Conservation (phyloP, 1,140 invertebrate species). For the Bicyclus anynana region DNA sequence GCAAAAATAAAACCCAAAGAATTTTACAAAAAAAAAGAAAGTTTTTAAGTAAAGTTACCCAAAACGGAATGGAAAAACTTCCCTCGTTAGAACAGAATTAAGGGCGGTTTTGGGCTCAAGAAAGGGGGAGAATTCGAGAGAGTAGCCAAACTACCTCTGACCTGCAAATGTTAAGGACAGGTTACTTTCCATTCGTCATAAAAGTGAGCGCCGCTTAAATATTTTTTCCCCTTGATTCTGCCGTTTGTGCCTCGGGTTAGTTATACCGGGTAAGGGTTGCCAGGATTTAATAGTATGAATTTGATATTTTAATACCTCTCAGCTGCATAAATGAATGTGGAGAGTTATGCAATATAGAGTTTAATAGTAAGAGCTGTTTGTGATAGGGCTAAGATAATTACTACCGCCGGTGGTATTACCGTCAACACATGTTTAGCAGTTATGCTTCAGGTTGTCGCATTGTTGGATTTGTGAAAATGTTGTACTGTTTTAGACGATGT, state of each 20-base stretch:
- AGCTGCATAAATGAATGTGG: too few species aligned
- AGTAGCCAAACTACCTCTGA: neutral
- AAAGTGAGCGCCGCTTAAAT: neutral
- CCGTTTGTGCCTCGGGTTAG: neutral
- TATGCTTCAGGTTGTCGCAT: too few species aligned
- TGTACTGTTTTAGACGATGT: too few species aligned
- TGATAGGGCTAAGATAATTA: too few species aligned
- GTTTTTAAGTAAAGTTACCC: slow-evolving; percentile 36
- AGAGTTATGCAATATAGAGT: too few species aligned
- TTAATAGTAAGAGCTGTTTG: too few species aligned
- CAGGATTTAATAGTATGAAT: too few species aligned
- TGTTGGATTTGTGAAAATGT: too few species aligned
- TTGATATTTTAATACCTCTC: too few species aligned
- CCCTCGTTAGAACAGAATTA: slow-evolving; percentile 61
- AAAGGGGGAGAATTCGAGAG: slow-evolving; percentile 10
- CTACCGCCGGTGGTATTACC: too few species aligned
- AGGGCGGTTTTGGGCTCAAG: slow-evolving; percentile 18
- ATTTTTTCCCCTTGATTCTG: neutral
- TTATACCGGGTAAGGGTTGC: too few species aligned
- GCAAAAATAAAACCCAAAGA: slow-evolving; percentile 40
- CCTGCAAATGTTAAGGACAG: neutral
- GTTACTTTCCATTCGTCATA: neutral
- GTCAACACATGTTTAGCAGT: too few species aligned
- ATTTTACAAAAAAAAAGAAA: slow-evolving; percentile 45
- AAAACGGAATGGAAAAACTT: slow-evolving; percentile 64